phyloP scores from a whole-genome alignment of 1,140 invertebrate genomes.

The Archegozetes longisetosus region DNA sequence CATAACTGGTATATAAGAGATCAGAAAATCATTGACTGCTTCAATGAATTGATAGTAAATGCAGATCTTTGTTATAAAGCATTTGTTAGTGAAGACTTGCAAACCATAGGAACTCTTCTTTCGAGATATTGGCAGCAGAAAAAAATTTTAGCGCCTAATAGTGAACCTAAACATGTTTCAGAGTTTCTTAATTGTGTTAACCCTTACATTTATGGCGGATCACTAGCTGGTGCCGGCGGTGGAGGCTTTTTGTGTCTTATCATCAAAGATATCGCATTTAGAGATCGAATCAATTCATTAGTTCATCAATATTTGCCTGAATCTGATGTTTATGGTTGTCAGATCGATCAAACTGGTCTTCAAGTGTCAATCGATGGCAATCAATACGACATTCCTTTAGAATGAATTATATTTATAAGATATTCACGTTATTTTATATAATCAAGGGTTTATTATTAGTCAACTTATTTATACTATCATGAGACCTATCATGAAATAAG shows the following conservation, averaged over 20 bases:
- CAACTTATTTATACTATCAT: too few relatives aligned
- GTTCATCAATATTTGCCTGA: background rate
- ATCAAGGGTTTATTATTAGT: too few relatives aligned
- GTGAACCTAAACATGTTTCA: constrained; percentile 29
- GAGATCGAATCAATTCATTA: background rate
- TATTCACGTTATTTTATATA: too few relatives aligned
- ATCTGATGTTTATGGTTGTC: background rate
- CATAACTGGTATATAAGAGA: constrained; percentile 38
- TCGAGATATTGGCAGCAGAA: constrained; percentile 34
- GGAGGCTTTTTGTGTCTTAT: constrained; percentile 34
- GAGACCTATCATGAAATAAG: too few relatives aligned
- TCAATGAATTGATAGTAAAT: constrained; percentile 23
- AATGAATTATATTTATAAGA: too few relatives aligned
- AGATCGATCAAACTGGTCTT: background rate
- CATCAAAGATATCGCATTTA: constrained; percentile 22
- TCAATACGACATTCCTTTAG: too few relatives aligned
- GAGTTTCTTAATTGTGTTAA: constrained; percentile 27
- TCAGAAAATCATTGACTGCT: constrained; percentile 28
- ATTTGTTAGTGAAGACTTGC: constrained; percentile 26
- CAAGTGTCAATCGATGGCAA: background rate
- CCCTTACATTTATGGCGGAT: constrained; percentile 26
- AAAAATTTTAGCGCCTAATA: constrained; percentile 34
- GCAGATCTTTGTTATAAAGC: constrained; percentile 6
- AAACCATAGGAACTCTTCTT: constrained; percentile 28
- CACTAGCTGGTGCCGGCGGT: constrained; percentile 33